Evolutionary conservation across 1,140 invertebrate species (phyloP).

Genomic region (Leptinotarsa texana): DNA sequence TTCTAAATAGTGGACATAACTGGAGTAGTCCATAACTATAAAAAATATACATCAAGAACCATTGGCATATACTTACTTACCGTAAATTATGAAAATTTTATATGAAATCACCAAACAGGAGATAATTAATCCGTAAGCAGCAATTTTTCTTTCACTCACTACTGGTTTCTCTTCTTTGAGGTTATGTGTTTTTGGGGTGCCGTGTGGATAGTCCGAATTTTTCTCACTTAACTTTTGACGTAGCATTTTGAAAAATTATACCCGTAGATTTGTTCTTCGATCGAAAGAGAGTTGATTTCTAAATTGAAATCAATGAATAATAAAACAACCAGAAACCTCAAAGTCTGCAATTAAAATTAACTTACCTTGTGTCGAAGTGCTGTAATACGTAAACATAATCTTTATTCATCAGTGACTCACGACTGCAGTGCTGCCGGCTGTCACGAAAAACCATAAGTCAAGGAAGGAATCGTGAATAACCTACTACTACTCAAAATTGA

Average conservation of each 20-base stretch:
- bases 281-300: not conserved
- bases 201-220: slow-evolving; percentile 22
- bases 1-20: too few species aligned
- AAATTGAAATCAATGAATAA: not conserved
- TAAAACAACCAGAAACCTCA: not conserved
- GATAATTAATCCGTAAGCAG: slow-evolving; percentile 43
- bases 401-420: too few species aligned
- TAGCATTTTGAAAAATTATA: slow-evolving; percentile 29
- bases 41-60: not conserved
- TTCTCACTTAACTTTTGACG: slow-evolving; percentile 34
- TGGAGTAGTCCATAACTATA: not conserved
- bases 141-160: slow-evolving; percentile 42
- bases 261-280: not conserved
- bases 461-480: too few species aligned
- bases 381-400: slow-evolving; percentile 17
- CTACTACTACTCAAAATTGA: too few species aligned
- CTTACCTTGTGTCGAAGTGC: slow-evolving; percentile 35
- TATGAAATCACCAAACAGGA: slow-evolving; percentile 40
- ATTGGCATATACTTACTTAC: slow-evolving; percentile 38
- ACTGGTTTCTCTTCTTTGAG: slow-evolving; percentile 32
- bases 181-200: slow-evolving; percentile 26
- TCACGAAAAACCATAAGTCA: too few species aligned
- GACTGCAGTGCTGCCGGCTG: too few species aligned
- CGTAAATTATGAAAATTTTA: slow-evolving; percentile 42
- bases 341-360: slow-evolving; percentile 12